Percentiles rank a stretch among this genome's conserved stretches.
Evolutionary conservation across 2,113 vertebrate species (phyloP).

Genomic region (Chiloscyllium plagiosum): DNA sequence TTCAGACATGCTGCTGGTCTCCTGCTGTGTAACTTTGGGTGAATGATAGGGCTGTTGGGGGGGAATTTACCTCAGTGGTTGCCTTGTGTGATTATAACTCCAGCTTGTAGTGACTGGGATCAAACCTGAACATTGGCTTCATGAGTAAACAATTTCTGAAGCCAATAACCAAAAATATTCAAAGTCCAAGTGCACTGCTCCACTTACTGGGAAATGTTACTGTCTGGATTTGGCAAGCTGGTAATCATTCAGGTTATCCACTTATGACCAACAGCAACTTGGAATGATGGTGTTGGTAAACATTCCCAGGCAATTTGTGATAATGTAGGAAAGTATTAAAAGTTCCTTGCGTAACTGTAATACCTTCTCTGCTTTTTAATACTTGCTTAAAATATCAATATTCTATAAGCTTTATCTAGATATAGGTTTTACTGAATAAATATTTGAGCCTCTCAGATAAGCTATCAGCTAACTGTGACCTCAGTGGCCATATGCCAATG

Average conservation of each 20-base stretch:
- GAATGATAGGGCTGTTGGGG: neutral
- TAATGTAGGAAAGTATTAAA: neutral
- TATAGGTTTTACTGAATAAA: too few relatives aligned
- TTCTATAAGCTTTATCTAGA: too few relatives aligned
- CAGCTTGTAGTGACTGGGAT: neutral
- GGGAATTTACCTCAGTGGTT: neutral
- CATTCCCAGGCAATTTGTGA: too few relatives aligned
- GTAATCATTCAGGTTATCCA: neutral
- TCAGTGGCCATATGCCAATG: too few relatives aligned
- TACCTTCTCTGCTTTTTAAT: neutral
- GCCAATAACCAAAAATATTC: neutral
- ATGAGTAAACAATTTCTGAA: neutral
- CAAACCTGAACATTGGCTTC: neutral
- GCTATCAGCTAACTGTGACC: too few relatives aligned
- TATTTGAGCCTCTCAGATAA: too few relatives aligned
- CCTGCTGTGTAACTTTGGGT: neutral
- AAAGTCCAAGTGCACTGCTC: neutral
- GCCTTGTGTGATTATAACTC: neutral
- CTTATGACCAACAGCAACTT: neutral
- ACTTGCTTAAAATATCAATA: neutral
- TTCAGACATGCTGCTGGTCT: neutral
- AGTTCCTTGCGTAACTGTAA: neutral
- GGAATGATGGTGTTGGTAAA: neutral
- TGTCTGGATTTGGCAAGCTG: neutral
- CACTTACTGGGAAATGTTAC: neutral